Percentiles rank a stretch among this genome's conserved stretches.
Conservation (phyloP, 2,113 vertebrate species). For the Seriola aureovittata region DNA sequence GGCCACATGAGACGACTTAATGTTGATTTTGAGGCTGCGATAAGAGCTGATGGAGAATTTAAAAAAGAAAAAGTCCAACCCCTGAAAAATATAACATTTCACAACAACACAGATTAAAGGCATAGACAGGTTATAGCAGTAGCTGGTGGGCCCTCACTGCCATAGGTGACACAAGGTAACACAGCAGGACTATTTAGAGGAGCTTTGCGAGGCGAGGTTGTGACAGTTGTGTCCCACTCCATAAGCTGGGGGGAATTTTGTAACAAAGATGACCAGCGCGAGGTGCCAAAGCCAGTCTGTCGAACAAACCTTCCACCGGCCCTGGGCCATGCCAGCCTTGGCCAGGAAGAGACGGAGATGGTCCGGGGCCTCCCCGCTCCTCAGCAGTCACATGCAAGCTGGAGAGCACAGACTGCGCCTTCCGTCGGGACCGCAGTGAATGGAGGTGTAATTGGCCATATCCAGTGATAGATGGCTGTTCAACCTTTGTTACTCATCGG, state of each 20-base stretch:
- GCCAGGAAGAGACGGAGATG: conserved; percentile 40
- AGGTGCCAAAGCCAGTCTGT: conserved; percentile 77
- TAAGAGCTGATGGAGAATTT: conserved; percentile 39
- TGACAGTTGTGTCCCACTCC: conserved; percentile 72
- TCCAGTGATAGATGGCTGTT: conserved; percentile 75
- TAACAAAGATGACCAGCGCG: conserved; percentile 76
- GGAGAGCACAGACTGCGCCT: conserved; percentile 43
- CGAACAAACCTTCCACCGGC: conserved; percentile 58
- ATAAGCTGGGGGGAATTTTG: conserved; percentile 74
- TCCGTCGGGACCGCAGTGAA: conserved; percentile 52
- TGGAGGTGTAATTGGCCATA: conserved; percentile 76
- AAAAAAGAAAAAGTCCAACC: conserved; percentile 23
- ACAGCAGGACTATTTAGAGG: conserved; percentile 52
- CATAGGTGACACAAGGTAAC: conserved; percentile 65
- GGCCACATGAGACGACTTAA: conserved; percentile 9
- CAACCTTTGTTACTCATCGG: conserved; percentile 71
- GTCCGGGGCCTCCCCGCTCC: conserved; percentile 16
- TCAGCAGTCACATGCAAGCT: conserved; percentile 34
- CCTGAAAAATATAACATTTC: not conserved
- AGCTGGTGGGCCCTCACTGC: conserved; percentile 3
- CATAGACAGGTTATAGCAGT: not conserved
- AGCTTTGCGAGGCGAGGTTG: conserved; percentile 52
- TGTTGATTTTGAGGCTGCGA: conserved; percentile 46
- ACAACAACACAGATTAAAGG: conserved; percentile 7
- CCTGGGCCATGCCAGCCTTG: conserved; percentile 52